These are phyloP conservation scores for Polietes domitor DNA, from an alignment of 2,888 invertebrate genomes.

Conservation along the genomic window DNA sequence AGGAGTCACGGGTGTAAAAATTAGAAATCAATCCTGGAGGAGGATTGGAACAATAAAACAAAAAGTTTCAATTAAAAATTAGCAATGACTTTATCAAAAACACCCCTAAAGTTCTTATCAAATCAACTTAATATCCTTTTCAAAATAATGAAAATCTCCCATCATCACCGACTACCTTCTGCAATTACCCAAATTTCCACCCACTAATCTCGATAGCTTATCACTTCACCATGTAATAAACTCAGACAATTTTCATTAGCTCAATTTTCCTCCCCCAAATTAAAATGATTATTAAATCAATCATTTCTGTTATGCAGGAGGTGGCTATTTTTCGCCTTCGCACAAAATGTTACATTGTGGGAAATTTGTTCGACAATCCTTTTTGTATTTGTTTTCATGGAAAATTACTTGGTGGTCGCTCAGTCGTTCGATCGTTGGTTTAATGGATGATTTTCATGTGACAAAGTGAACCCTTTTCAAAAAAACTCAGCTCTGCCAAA, in stretches of 20 bases:
- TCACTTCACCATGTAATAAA: background rate
- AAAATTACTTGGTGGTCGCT: background rate
- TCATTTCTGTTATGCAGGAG: background rate
- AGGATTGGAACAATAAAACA: no score
- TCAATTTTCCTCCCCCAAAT: background rate
- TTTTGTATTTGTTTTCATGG: background rate
- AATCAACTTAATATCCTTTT: no score
- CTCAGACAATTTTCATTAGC: background rate
- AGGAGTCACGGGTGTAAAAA: no score
- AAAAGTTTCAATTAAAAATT: no score
- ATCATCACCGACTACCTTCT: no score
- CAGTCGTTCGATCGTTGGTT: background rate
- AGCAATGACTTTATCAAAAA: no score
- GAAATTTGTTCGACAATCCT: background rate
- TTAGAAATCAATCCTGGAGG: no score
- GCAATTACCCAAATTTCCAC: no score
- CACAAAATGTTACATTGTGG: background rate
- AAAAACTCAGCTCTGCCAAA: background rate
- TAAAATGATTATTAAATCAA: conserved; percentile 3
- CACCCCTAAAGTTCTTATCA: no score
- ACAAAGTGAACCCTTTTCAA: conserved; percentile 2
- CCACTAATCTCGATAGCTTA: no score
- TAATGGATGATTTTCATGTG: background rate
- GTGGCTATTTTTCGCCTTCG: background rate
- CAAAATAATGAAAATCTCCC: no score